Conservation (phyloP, 2,113 vertebrate genomes). For the Ceuthmochares aereus region DNA sequence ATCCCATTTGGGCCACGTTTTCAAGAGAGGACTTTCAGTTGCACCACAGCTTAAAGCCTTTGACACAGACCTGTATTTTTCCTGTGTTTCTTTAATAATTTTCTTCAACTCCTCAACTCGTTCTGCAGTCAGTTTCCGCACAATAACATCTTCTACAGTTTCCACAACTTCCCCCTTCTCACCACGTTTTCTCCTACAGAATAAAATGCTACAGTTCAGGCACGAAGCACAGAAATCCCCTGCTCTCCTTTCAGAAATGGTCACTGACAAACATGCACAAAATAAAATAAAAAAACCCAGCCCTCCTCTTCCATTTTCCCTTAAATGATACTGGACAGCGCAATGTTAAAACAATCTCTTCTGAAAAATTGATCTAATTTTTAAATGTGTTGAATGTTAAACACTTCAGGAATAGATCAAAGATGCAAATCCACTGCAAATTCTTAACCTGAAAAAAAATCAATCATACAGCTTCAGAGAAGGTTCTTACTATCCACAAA, state of each 20-base stretch:
- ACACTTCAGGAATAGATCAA: background rate
- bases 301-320: background rate
- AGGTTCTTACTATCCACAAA: background rate
- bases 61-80: slow-evolving; percentile 89
- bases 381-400: background rate
- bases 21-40: background rate
- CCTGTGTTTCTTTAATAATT: slow-evolving; percentile 95
- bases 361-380: background rate
- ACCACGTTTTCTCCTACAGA: slow-evolving; percentile 91
- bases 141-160: slow-evolving; percentile 98
- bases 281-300: too few relatives aligned
- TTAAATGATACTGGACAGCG: background rate
- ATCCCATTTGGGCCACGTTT: background rate
- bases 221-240: background rate
- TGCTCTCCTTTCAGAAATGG: background rate
- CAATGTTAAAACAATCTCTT: background rate
- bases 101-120: slow-evolving; percentile 97
- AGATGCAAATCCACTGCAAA: background rate
- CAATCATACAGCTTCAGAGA: background rate
- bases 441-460: background rate
- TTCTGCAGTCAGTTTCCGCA: slow-evolving; percentile 92
- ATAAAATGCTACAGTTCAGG: background rate
- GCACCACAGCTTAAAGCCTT: background rate
- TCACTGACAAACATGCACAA: background rate
- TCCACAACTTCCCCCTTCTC: slow-evolving; percentile 99